Percentiles rank a stretch among this genome's conserved stretches.
Conservation (phyloP, 2,113 vertebrate genomes). For the Hemichromis elongatus region DNA sequence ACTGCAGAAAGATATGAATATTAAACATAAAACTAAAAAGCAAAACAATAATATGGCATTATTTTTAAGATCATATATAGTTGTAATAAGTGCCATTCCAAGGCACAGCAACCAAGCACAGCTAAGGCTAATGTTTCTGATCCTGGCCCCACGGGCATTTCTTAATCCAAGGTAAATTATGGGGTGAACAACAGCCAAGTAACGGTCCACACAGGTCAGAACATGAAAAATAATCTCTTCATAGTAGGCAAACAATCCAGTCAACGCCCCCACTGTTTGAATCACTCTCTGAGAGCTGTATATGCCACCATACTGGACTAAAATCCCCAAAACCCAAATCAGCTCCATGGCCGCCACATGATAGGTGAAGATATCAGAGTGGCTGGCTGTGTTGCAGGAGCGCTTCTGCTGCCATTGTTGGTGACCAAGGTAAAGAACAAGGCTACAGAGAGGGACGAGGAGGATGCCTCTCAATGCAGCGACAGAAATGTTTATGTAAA, state of each 20-base stretch:
- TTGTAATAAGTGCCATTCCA: background rate
- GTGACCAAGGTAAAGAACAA: background rate
- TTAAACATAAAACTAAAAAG: background rate
- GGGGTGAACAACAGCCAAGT: background rate
- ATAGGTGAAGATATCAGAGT: background rate
- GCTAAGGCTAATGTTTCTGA: background rate
- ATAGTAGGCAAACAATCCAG: accelerated
- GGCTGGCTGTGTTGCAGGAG: background rate
- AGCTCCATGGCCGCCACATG: background rate
- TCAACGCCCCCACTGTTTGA: accelerated
- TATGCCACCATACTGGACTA: accelerated
- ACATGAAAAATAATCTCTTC: background rate
- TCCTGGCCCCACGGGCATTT: background rate
- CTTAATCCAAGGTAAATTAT: background rate
- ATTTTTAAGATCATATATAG: background rate
- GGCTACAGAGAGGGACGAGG: background rate
- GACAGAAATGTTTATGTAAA: accelerated
- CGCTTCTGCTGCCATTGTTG: background rate
- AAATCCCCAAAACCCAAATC: background rate
- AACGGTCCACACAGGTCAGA: background rate
- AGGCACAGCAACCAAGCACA: background rate
- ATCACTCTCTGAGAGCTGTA: accelerated
- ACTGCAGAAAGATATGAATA: background rate
- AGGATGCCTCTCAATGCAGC: background rate
- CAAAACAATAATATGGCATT: background rate